Percentiles rank a stretch among this genome's conserved stretches.
Conservation (phyloP, 1,140 invertebrate genomes). For the Drosophila rufa region DNA sequence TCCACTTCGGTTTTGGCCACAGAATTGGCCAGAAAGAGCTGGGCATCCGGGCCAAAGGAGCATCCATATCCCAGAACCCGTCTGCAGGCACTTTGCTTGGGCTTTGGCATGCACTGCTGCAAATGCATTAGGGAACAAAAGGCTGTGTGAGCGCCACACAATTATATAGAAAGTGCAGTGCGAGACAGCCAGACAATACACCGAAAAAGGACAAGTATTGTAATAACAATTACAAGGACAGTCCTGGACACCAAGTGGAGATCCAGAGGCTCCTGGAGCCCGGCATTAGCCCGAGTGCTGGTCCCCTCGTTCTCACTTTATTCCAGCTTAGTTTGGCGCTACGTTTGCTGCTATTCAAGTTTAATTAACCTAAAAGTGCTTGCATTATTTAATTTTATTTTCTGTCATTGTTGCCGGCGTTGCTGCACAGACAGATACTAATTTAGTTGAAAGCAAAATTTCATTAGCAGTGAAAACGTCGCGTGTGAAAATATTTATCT, state of each 20-base stretch:
- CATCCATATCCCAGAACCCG: constrained; percentile 13
- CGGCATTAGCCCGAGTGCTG: constrained; percentile 15
- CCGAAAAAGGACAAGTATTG: constrained; percentile 74
- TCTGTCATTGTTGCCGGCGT: constrained; percentile 50
- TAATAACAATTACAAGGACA: constrained; percentile 77
- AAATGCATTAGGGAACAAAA: constrained; percentile 58
- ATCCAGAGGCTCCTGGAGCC: not conserved
- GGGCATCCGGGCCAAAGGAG: constrained; percentile 7
- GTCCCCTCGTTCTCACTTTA: constrained; percentile 42
- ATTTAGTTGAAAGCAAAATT: constrained; percentile 81
- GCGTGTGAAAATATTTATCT: constrained; percentile 82
- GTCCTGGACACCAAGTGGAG: constrained; percentile 35
- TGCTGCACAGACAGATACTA: constrained; percentile 55
- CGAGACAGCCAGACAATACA: constrained; percentile 58
- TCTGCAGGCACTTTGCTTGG: constrained; percentile 1
- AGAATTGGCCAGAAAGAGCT: constrained; percentile 7
- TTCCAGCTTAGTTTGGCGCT: constrained; percentile 62
- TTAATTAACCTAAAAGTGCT: constrained; percentile 83
- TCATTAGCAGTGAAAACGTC: constrained; percentile 79
- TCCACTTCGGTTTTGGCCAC: constrained; percentile 1
- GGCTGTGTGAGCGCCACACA: constrained; percentile 58
- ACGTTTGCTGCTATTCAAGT: constrained; percentile 76
- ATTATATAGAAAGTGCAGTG: constrained; percentile 77
- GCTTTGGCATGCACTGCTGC: constrained; percentile 58
- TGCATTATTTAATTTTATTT: constrained; percentile 83